Base-by-base conservation (phyloP, 1,140 invertebrate species). In the Bombyx mandarina region DNA sequence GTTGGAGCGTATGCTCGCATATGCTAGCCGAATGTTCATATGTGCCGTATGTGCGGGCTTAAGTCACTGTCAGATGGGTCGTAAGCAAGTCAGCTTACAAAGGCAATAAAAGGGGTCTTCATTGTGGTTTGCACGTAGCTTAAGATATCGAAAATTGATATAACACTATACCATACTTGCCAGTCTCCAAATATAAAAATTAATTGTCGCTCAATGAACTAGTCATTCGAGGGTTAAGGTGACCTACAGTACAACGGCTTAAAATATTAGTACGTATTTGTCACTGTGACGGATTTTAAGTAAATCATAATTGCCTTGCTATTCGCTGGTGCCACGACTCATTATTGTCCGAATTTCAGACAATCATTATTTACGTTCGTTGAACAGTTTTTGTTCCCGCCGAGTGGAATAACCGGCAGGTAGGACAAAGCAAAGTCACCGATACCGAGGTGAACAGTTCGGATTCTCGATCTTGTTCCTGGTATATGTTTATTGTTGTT, bases 401-500 rank as follows among this genome's bases (percentile, higher is more conserved):
- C 43, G 51, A 69, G 77, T 77, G 78, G 70, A 81, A 82, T 79
- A 82, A 82, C 79, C 80, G 78, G 63, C 62, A 71, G 71, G 73
- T 78, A 79, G 79, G 77, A 77, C 77, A 69, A 59, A 71, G 66
- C 65, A 85, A 82, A 80, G 80, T 80, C 82, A 81, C 60, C 62
- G 26, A 35, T 35, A 61, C 54, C 53, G 59, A 67, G 64, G 66
- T 67, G 54, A 69, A 68, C 62, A 69, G 57, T 73, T 63, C 52
- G 62, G 57, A 63, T 77, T 68, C 69, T 56, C 69, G 74, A 73
- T 74, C 43, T 51, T 56, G 54, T 62, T 65, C 57, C 57, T 56
- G 52, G 60, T 62, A 57, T 62, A 57, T 53, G 57, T 55, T 18
- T 8, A 52, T 35, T 35, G 26, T 35, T 35, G 26, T 35, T 35